phyloP scores from a whole-genome alignment of 2,888 invertebrate species.

The Archips xylosteana region DNA sequence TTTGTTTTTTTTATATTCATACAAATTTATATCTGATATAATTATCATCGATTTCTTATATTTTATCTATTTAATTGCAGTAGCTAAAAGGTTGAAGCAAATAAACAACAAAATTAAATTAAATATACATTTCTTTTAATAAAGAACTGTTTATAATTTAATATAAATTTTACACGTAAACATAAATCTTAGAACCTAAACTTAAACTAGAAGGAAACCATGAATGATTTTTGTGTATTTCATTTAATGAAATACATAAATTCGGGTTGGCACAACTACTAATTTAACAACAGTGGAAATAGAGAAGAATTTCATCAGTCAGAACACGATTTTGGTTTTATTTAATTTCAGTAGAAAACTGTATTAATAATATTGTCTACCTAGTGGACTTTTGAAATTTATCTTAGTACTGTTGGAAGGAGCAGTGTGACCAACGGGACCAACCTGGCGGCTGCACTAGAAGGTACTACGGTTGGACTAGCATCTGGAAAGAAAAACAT shows the following conservation, averaged over 20 bases:
- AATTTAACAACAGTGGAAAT: constrained; percentile 74
- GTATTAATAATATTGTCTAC: constrained; percentile 46
- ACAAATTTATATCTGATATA: too few species aligned
- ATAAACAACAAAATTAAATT: not conserved
- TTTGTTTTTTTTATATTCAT: too few species aligned
- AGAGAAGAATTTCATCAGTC: constrained; percentile 70
- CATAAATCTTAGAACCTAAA: constrained; percentile 33
- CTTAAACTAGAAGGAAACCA: constrained; percentile 38
- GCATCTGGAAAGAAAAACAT: constrained; percentile 50
- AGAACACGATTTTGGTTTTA: constrained; percentile 54
- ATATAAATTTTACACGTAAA: constrained; percentile 28
- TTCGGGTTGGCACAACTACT: constrained; percentile 84
- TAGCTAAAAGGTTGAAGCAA: not conserved
- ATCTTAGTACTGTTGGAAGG: constrained; percentile 56
- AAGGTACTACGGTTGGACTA: constrained; percentile 41
- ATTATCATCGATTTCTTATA: too few species aligned
- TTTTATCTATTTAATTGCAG: not conserved
- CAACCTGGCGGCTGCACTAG: constrained; percentile 46
- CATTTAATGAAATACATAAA: constrained; percentile 83
- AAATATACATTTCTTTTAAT: constrained; percentile 11
- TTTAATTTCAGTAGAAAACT: constrained; percentile 45
- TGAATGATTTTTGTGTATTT: constrained; percentile 57
- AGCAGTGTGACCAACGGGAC: constrained; percentile 50
- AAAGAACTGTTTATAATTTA: constrained; percentile 29
- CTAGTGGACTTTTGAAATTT: constrained; percentile 49